A percentile compares a stretch with the other conserved stretches of the same genome.
These are phyloP conservation scores for Drosophila takahashii DNA, from an alignment of 1,140 invertebrate genomes.

Conservation along the genomic window DNA sequence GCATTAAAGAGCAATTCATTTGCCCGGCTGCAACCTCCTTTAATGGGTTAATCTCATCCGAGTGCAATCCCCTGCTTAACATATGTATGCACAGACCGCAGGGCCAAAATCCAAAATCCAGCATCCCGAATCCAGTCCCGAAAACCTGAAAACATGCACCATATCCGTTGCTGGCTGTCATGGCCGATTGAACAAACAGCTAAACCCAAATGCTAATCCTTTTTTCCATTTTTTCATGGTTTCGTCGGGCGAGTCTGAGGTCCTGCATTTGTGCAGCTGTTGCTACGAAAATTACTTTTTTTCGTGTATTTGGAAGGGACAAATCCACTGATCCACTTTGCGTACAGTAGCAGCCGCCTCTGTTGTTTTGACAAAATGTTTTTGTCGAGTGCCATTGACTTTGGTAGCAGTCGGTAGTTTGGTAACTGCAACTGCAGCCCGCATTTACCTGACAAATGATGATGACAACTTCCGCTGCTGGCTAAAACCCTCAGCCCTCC, in stretches of 20 bases:
- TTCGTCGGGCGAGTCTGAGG: conserved; percentile 11
- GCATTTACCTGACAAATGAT: conserved; percentile 50
- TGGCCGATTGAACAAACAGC: conserved; percentile 68
- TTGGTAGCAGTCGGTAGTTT: conserved; percentile 24
- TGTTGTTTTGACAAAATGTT: conserved; percentile 80
- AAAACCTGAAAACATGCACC: conserved; percentile 53
- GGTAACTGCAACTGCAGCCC: conserved; percentile 39
- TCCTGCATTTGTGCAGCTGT: conserved; percentile 62
- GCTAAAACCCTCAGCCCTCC: conserved; percentile 37
- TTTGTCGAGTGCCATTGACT: conserved; percentile 81
- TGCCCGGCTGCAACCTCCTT: conserved; percentile 21
- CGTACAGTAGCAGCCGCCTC: conserved; percentile 76
- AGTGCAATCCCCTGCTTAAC: conserved; percentile 43
- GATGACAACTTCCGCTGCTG: conserved; percentile 47
- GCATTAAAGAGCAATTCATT: conserved; percentile 43
- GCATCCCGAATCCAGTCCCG: conserved; percentile 6
- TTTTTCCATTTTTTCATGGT: conserved; percentile 44
- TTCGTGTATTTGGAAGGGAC: conserved; percentile 27
- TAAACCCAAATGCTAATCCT: conserved; percentile 74
- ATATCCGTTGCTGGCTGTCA: conserved; percentile 47
- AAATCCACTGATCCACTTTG: conserved; percentile 81
- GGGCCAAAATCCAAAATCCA: conserved; percentile 3
- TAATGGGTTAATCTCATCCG: conserved; percentile 52
- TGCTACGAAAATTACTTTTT: conserved; percentile 45
- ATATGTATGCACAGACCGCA: conserved; percentile 50